These are phyloP conservation scores for Matsumyia berberina DNA, from an alignment of 2,888 invertebrate species.

Conservation along the genomic window DNA sequence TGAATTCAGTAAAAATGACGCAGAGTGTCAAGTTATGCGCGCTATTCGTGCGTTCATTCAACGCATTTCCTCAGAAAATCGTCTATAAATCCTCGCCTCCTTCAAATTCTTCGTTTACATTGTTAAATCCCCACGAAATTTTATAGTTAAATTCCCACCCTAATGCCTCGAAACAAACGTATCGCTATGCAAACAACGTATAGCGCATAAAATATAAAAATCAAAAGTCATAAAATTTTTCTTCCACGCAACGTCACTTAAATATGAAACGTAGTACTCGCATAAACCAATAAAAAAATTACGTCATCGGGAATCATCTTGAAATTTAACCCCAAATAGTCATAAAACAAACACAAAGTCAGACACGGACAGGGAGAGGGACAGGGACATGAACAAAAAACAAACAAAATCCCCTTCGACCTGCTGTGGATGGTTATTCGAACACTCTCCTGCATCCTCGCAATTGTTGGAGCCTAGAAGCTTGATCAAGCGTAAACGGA, in stretches of 20 bases:
- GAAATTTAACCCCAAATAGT: constrained; percentile 47
- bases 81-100: too few species aligned
- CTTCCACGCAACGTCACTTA: neutral
- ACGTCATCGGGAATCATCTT: constrained; percentile 25
- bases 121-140: too few species aligned
- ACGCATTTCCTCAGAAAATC: too few species aligned
- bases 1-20: too few species aligned
- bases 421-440: neutral
- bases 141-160: neutral
- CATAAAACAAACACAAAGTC: constrained; percentile 19
- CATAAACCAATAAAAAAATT: constrained; percentile 6
- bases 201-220: constrained; percentile 1
- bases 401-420: constrained; percentile 5
- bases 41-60: too few species aligned
- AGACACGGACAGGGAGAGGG: neutral
- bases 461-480: constrained; percentile 20
- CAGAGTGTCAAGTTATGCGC: too few species aligned
- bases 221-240: neutral
- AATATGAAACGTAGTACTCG: neutral
- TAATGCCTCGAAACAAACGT: neutral
- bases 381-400: constrained; percentile 1
- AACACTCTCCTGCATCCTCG: neutral
- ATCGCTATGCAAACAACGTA: constrained; percentile 12
- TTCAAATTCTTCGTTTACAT: too few species aligned
- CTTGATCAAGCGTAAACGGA: constrained; percentile 19